These are phyloP conservation scores for Tricholauxania praeusta DNA, from an alignment of 2,888 invertebrate species.

Conservation along the genomic window DNA sequence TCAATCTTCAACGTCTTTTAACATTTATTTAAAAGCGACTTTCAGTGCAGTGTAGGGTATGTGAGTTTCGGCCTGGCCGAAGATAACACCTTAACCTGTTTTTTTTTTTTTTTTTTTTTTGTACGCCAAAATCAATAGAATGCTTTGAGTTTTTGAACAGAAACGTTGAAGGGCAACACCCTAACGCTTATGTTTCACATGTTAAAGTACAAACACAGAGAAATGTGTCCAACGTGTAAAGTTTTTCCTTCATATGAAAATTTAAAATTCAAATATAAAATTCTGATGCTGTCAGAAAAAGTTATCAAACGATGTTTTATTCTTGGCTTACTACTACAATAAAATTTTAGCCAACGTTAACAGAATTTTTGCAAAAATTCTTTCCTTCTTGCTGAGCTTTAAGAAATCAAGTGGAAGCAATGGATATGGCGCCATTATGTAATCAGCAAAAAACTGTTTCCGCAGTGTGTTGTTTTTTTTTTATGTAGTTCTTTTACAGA, in stretches of 20 bases:
- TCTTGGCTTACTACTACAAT: not conserved
- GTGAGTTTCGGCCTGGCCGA: no score
- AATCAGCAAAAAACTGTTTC: not conserved
- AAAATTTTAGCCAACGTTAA: slow-evolving; percentile 7
- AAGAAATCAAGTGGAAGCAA: slow-evolving; percentile 3
- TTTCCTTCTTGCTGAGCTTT: not conserved
- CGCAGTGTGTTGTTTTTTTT: slow-evolving; percentile 1
- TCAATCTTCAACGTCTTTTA: no score
- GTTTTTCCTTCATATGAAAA: not conserved
- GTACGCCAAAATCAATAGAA: no score
- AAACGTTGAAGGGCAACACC: no score
- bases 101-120: no score
- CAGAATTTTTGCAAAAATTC: not conserved
- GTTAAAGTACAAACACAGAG: no score
- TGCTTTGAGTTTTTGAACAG: no score
- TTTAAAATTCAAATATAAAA: slow-evolving; percentile 23
- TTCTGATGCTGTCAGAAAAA: slow-evolving; percentile 11
- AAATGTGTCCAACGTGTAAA: not conserved
- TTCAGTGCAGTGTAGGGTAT: no score
- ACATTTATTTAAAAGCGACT: no score
- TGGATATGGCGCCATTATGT: slow-evolving; percentile 20
- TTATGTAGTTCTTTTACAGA: not conserved
- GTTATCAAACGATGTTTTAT: slow-evolving; percentile 12
- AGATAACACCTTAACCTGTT: no score
- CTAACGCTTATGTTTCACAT: no score